phyloP scores from a whole-genome alignment of 2,888 invertebrate species.

The Andrena dorsata region DNA sequence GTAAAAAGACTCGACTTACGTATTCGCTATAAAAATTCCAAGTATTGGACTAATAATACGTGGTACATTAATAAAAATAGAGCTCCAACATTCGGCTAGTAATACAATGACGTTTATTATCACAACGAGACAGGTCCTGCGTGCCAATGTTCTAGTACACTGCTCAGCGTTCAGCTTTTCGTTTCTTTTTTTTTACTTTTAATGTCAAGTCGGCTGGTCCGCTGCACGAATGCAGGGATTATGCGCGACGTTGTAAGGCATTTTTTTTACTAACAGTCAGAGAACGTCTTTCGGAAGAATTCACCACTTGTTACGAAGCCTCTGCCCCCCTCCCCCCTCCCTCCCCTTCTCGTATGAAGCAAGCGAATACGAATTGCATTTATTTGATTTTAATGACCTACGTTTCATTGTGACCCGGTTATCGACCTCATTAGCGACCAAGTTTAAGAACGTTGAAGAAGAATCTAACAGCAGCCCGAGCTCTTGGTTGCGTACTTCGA shows the following conservation, averaged over 20 bases:
- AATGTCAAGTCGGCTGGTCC: conserved; percentile 57
- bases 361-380: conserved; percentile 43
- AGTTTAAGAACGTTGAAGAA: conserved; percentile 33
- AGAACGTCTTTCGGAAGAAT: conserved; percentile 27
- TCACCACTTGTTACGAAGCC: conserved; percentile 11
- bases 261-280: conserved; percentile 38
- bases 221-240: conserved; percentile 61
- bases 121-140: conserved; percentile 70
- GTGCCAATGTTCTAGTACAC: conserved; percentile 49
- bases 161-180: conserved; percentile 34
- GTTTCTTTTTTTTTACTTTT: conserved; percentile 29
- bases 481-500: conserved; percentile 47
- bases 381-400: conserved; percentile 20
- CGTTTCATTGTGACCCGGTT: conserved; percentile 8
- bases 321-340: background rate
- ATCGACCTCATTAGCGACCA: conserved; percentile 1
- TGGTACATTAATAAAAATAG: conserved; percentile 71
- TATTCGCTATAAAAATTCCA: conserved; percentile 65
- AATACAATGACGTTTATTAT: conserved; percentile 68
- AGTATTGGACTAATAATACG: conserved; percentile 60
- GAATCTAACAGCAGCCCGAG: conserved; percentile 24
- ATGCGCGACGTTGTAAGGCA: conserved; percentile 63
- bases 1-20: conserved; percentile 57
- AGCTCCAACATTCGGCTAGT: conserved; percentile 64
- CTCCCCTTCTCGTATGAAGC: conserved; percentile 17